Base-by-base conservation (phyloP, 2,113 vertebrate genomes). In the Romanogobio albipinnatus region DNA sequence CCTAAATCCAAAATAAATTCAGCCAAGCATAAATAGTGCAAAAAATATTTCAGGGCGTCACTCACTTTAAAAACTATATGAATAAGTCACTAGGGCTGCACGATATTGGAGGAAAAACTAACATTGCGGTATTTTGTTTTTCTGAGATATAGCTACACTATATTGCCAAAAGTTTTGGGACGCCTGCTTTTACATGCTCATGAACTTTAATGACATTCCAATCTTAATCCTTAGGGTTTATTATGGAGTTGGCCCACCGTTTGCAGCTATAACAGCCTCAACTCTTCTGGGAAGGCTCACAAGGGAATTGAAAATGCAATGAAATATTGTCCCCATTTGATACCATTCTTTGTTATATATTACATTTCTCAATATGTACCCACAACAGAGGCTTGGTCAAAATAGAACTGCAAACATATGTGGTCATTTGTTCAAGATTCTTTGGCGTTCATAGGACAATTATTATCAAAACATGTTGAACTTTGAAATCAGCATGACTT, bases 381-480 rank as follows among this genome's bases (percentile, higher is more conserved):
- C n/a, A 26, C 59, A 62, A 26, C 13, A 29, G 4, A 26, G 61
- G 61, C 61, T 29, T 62, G 61, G 26, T 33, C n/a, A 6, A 24
- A 29, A 36, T 36, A 68, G 8, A 68, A 70, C 19, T 68, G 19
- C 64, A 39, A 68, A 68, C 17, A 53, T 17, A 39, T 68, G 15
- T 68, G 64, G 19, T 17, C 33, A 68, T 39, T 39, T 36, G 64
- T 39, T 68, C 64, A 70, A 70, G 64, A 19, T 68, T 36, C 15
- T 36, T 68, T 36, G 17, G 29, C 17, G 13, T 39, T 39, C 33
- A 70, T 68, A 22, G 64, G 36, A 22, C 66, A 70, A 70, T 39
- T 36, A 70, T 70, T 70, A 70, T 70, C 33, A 70, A 70, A 39
- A 36, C 33, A 70, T 17, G 15, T 5, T 70, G 66, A 70, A 70